Conservation (phyloP, 2,113 vertebrate genomes). For the Galemys pyrenaicus region DNA sequence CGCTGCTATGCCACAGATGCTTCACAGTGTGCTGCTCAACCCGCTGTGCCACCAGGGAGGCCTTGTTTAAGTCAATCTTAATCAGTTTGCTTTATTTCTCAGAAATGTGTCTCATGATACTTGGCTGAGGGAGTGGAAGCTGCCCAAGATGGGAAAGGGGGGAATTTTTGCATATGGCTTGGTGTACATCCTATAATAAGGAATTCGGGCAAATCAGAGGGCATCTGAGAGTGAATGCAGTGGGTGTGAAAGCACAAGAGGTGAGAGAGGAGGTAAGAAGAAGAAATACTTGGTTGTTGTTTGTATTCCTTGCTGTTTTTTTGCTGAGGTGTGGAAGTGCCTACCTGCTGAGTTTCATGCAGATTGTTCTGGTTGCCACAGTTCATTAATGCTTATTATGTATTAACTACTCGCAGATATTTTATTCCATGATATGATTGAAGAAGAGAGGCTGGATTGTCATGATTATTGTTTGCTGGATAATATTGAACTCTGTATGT, state of each 20-base stretch:
- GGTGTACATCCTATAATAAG: not conserved
- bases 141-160: not conserved
- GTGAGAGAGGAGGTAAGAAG: not conserved
- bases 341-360: not conserved
- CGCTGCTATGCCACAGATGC: too few relatives aligned
- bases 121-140: not conserved
- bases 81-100: not conserved
- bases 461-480: not conserved
- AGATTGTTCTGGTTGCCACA: not conserved
- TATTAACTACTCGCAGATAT: not conserved
- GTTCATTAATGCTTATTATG: not conserved
- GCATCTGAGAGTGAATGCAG: not conserved
- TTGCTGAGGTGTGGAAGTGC: too few relatives aligned
- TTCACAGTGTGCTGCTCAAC: too few relatives aligned
- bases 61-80: not conserved
- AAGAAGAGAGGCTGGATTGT: conserved; percentile 7
- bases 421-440: not conserved
- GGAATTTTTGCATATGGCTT: not conserved
- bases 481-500: not conserved
- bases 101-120: not conserved
- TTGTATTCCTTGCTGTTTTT: not conserved
- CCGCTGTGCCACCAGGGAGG: too few relatives aligned
- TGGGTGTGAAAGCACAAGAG: not conserved
- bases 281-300: not conserved
- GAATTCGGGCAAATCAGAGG: not conserved